Evolutionary conservation across 2,113 vertebrate species (phyloP).

Genomic region (Dicentrarchus labrax): DNA sequence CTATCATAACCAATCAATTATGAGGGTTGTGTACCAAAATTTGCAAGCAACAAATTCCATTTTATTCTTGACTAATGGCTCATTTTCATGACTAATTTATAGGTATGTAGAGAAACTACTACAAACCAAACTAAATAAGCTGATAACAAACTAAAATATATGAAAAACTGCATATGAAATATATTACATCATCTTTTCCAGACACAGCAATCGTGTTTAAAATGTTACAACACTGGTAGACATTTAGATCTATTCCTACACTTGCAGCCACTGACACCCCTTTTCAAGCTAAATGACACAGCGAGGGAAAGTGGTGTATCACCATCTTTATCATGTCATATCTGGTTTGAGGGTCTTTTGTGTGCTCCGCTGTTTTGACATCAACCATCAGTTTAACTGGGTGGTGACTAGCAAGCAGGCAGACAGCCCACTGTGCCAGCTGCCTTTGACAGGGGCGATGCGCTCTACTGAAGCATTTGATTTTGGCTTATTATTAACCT

Average conservation of each 20-base stretch:
- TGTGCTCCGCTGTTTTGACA: slow-evolving; percentile 47
- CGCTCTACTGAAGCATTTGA: slow-evolving; percentile 68
- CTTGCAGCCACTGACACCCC: slow-evolving; percentile 9
- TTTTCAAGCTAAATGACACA: slow-evolving; percentile 23
- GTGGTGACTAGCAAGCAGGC: slow-evolving; percentile 29
- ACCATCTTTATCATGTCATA: slow-evolving; percentile 55
- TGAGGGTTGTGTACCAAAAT: too few species aligned
- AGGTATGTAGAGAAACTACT: background rate
- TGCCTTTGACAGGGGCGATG: slow-evolving; percentile 43
- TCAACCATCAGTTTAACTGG: slow-evolving; percentile 60
- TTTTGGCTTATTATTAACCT: slow-evolving; percentile 74
- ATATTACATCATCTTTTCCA: background rate
- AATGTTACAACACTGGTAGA: background rate
- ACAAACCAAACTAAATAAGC: background rate
- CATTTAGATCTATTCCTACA: background rate
- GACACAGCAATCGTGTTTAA: too few species aligned
- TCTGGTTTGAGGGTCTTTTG: slow-evolving; percentile 56
- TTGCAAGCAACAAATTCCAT: background rate
- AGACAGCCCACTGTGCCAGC: slow-evolving; percentile 49
- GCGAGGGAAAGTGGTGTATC: slow-evolving; percentile 12
- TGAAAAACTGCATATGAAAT: background rate
- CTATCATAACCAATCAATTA: background rate
- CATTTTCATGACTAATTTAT: background rate
- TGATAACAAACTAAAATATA: background rate
- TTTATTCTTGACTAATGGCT: background rate